Evolutionary conservation across 2,113 vertebrate genomes (phyloP), one percentile per base, ranked within the genome.

Genomic region (Pungitius pungitius): DNA sequence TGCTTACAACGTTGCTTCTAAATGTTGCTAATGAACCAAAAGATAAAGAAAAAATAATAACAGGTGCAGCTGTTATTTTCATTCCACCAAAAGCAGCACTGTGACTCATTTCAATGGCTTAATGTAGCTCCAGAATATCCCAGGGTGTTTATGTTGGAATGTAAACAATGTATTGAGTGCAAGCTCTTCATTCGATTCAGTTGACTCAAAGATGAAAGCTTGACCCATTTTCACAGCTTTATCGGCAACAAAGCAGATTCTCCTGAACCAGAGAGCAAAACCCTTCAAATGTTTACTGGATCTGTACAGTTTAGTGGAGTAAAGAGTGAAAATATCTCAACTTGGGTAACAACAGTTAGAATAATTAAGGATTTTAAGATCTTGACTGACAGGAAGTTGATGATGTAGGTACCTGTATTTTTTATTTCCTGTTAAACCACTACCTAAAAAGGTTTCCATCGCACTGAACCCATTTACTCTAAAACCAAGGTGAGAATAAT

Each of bases 91-190:
- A 37, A 77, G 39, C 54, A 43, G 15, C 17, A 13, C 27, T 17
- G 35, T 66, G 68, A 66, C 68, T 59, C 26, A 66, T 35, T 45
- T 51, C 45, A 17, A 1, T 18, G 33, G 57, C 42, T 74, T 57
- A 13, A 73, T 40, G 39, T 39, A 63, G 49, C 33, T 62, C 30
- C 35, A 70, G 37, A 67, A 47, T 27, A 73, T 56, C 45, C 22
- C 55, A 1, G 12, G 0, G 12, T 49, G 27, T 69, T 52, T 65
- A 45, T 65, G 43, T 20, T 59, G 26, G 30, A 30, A 71, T 49
- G 39, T 60, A 47, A 81, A 71, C 45, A 40, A 24, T 17, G 17
- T 39, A 4, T 15, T 42, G 37, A 65, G n/a, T 14, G 37, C 37
- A 22, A 2, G 11, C 22, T 47, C 4, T 37, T 55, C 69, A 60